Conservation (phyloP, 2,888 invertebrate species). For the Torymus tubicola region DNA sequence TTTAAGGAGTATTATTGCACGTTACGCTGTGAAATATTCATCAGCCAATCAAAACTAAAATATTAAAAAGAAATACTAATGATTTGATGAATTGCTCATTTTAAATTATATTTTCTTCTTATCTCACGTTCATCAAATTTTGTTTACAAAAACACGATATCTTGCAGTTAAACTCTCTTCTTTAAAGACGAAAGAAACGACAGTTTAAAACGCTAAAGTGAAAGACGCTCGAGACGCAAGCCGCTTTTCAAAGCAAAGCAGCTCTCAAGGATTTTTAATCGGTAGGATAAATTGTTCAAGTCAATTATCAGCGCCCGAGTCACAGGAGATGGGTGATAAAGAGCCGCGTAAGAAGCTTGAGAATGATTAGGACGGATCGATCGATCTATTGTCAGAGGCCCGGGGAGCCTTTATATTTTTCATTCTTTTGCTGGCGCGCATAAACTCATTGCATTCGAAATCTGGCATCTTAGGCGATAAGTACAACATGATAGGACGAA, state of each 20-base stretch:
- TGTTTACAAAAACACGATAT: neutral
- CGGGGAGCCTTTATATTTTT: conserved; percentile 39
- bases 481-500: too few relatives aligned
- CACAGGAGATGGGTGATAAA: conserved; percentile 65
- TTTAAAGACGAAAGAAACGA: conserved; percentile 15
- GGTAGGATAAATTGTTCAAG: conserved; percentile 76
- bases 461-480: too few relatives aligned
- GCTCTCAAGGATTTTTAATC: conserved; percentile 74
- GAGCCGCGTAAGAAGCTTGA: conserved; percentile 75
- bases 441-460: conserved; percentile 49
- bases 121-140: too few relatives aligned
- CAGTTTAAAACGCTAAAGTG: conserved; percentile 40
- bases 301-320: conserved; percentile 70
- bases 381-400: conserved; percentile 50
- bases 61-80: too few relatives aligned
- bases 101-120: too few relatives aligned
- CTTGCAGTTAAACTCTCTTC: neutral
- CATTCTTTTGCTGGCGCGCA: conserved; percentile 1
- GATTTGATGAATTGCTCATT: too few relatives aligned
- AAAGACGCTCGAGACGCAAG: conserved; percentile 62
- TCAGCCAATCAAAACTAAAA: too few relatives aligned
- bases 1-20: too few relatives aligned
- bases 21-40: too few relatives aligned
- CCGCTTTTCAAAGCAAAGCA: conserved; percentile 73
- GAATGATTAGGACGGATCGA: conserved; percentile 59